Conservation (phyloP, 2,113 vertebrate genomes). For the Oxygymnocypris stewartii region DNA sequence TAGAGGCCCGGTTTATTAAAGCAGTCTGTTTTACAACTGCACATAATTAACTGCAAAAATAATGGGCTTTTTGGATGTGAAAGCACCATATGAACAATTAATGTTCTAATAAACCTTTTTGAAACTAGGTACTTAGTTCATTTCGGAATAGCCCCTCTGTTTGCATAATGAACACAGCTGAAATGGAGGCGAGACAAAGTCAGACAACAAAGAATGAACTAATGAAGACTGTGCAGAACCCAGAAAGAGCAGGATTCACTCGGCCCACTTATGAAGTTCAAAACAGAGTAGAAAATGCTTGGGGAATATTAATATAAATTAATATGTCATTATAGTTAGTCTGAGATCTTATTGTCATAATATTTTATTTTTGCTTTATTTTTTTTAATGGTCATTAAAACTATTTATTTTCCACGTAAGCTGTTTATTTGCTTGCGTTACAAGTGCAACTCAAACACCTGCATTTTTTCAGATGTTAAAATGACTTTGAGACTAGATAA, state of each 20-base stretch:
- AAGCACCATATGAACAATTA: slow-evolving; percentile 66
- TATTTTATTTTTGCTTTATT: neutral
- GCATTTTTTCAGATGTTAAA: neutral
- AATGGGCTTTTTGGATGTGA: slow-evolving; percentile 65
- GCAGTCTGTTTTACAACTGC: slow-evolving; percentile 62
- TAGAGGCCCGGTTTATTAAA: slow-evolving; percentile 65
- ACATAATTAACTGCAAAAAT: slow-evolving; percentile 67
- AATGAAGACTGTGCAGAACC: slow-evolving; percentile 60
- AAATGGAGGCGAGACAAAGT: slow-evolving; percentile 49
- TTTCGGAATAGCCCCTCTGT: slow-evolving; percentile 64
- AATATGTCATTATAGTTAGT: slow-evolving; percentile 9
- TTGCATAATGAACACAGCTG: slow-evolving; percentile 64
- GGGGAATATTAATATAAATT: slow-evolving; percentile 11
- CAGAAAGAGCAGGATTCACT: slow-evolving; percentile 49
- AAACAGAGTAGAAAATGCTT: neutral
- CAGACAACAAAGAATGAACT: slow-evolving; percentile 46
- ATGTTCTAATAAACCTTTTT: slow-evolving; percentile 70
- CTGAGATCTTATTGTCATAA: slow-evolving; percentile 13
- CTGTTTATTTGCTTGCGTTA: neutral
- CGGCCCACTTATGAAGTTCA: neutral
- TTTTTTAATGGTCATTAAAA: neutral
- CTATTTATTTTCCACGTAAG: neutral
- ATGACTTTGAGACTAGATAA: neutral
- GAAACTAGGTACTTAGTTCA: slow-evolving; percentile 66
- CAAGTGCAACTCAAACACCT: neutral